Percentiles rank a stretch among this genome's conserved stretches.
phyloP scores from a whole-genome alignment of 2,797 vertebrate species.

The Myotis planiceps region DNA sequence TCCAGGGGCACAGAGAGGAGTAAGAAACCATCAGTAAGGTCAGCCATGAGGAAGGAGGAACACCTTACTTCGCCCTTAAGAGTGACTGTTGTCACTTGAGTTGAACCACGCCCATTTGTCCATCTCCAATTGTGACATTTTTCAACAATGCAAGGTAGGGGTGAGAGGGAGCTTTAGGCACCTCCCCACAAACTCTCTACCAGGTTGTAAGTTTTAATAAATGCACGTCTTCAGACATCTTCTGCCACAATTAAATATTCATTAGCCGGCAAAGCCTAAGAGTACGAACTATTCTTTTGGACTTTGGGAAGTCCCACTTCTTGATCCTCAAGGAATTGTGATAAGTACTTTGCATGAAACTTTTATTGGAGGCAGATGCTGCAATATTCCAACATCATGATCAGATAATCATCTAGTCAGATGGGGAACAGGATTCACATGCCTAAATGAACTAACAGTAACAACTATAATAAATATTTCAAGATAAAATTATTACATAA shows the following conservation, averaged over 20 bases:
- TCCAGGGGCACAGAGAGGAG: not conserved
- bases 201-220: not conserved
- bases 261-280: slow-evolving; percentile 40
- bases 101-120: not conserved
- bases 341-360: slow-evolving; percentile 28
- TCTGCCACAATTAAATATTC: slow-evolving; percentile 46
- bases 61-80: not conserved
- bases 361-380: slow-evolving; percentile 44
- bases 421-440: not conserved
- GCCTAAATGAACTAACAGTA: slow-evolving; percentile 7
- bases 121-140: not conserved
- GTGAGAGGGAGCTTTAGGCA: not conserved
- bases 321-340: slow-evolving; percentile 38
- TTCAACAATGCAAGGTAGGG: not conserved
- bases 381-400: not conserved
- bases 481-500: slow-evolving; percentile 13
- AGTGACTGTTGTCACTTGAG: not conserved
- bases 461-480: slow-evolving; percentile 35
- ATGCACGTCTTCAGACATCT: not conserved
- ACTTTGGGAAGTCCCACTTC: not conserved
- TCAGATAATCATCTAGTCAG: not conserved
- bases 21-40: not conserved
- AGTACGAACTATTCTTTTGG: slow-evolving; percentile 9
- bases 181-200: not conserved
- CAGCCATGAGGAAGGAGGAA: not conserved